Base-by-base conservation (phyloP, 2,797 vertebrate species). In the Oryzias sinensis region DNA sequence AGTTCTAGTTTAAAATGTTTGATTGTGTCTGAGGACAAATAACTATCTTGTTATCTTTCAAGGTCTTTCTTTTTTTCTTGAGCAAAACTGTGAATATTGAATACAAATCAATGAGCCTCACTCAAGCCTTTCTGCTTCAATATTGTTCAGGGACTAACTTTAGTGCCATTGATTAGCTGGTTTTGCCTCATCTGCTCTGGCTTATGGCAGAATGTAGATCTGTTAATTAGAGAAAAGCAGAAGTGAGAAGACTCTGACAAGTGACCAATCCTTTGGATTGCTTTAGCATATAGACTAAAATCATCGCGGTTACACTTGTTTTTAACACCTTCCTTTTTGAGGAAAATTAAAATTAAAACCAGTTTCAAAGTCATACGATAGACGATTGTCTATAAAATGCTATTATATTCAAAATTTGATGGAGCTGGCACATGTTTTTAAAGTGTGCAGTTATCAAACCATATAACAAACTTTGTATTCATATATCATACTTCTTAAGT, bases 111-210 rank as follows among this genome's bases (percentile, higher is more conserved):
- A 88, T 87, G 61, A 79, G 62, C 69, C 73, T 82, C 79, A 83
- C 82, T 88, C 62, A 86, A 67, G 75, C 62, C 49, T 33, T 77
- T 89, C 86, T 80, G 68, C 77, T 76, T 77, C 84, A 80, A 77
- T 86, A 83, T 83, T 87, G 88, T 85, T 78, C 59, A 57, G 82
- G 83, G 80, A 87, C 77, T 72, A 76, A 84, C 83, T 88, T 81
- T 67, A 72, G 72, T 70, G 61, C 80, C 79, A 84, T 85, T 84
- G 87, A 88, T 89, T 80, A 74, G 70, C 67, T 77, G 72, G 84
- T 86, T 84, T 85, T 79, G 53, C 52, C 72, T 60, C 61, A 84
- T 82, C 78, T 84, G 69, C 62, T 71, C 48, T 65, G 48, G 69
- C 59, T 68, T 58, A 53, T 45, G 51, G 65, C 61, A n/a, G 62